These are phyloP conservation scores for Augochlorella aurata DNA, from an alignment of 2,888 invertebrate genomes.

Conservation along the genomic window DNA sequence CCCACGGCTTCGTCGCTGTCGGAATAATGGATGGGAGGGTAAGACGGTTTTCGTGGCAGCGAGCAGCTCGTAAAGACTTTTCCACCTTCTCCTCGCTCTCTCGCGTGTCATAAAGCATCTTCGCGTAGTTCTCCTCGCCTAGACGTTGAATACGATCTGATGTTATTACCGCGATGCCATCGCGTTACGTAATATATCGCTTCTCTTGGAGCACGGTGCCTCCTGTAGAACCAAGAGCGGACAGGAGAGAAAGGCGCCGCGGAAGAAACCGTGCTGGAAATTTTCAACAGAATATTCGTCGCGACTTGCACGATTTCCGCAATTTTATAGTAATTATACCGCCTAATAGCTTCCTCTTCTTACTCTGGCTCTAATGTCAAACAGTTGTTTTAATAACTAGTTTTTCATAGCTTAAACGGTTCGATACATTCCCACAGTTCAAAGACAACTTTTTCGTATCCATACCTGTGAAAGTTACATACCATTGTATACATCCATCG, in stretches of 20 bases:
- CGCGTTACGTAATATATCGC: slow-evolving; percentile 61
- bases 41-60: slow-evolving; percentile 62
- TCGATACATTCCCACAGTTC: too few relatives aligned
- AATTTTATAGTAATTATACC: neutral
- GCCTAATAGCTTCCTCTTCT: neutral
- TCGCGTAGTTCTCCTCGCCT: slow-evolving; percentile 40
- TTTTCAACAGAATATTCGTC: neutral
- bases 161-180: slow-evolving; percentile 64
- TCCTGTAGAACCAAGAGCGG: too few relatives aligned
- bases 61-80: slow-evolving; percentile 71
- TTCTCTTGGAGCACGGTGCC: neutral
- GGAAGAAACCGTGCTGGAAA: neutral
- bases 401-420: neutral
- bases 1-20: slow-evolving; percentile 24
- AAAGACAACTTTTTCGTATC: too few relatives aligned
- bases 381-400: neutral
- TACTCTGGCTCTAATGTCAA: neutral
- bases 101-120: slow-evolving; percentile 73
- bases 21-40: slow-evolving; percentile 33
- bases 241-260: neutral
- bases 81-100: slow-evolving; percentile 53
- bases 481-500: too few relatives aligned
- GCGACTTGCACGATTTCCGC: neutral
- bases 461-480: too few relatives aligned
- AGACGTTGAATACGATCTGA: slow-evolving; percentile 63